A percentile compares a stretch with the other conserved stretches of the same genome.
Evolutionary conservation across 64 coral and sea anemone genomes (phyloP).

Genomic region (Porites australiensis): DNA sequence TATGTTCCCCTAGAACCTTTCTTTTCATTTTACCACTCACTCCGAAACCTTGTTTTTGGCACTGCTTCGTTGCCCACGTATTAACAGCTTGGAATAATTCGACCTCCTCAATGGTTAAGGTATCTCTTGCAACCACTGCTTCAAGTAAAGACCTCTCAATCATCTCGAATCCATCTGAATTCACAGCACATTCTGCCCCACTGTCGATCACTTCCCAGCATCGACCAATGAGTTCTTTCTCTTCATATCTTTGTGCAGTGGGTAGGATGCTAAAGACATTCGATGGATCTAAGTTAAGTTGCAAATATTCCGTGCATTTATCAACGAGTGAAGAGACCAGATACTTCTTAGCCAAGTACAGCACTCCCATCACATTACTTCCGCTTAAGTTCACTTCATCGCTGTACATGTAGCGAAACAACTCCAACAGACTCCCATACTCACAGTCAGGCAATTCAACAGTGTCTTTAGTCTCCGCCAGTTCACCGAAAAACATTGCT

Average conservation of each 20-base stretch:
- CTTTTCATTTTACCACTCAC: background rate
- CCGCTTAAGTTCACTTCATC: constrained; percentile 6
- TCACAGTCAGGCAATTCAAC: constrained; percentile 41
- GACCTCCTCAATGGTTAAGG: background rate
- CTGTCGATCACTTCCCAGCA: constrained; percentile 15
- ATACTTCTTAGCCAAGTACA: constrained; percentile 46
- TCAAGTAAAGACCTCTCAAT: constrained; percentile 25
- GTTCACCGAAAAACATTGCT: constrained; percentile 37
- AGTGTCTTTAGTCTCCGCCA: background rate
- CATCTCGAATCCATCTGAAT: constrained; percentile 13
- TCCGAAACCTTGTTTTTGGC: background rate
- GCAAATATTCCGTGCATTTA: background rate
- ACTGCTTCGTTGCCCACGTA: constrained; percentile 4
- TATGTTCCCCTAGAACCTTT: constrained; percentile 11
- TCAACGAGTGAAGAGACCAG: constrained; percentile 4
- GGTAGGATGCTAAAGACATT: background rate
- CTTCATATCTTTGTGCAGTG: background rate
- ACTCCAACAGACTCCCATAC: constrained; percentile 18
- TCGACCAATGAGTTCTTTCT: background rate
- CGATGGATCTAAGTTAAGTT: background rate
- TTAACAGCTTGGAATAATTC: background rate
- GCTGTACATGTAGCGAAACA: constrained; percentile 39
- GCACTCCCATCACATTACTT: constrained; percentile 47
- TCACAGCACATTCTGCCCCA: background rate
- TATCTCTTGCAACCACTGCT: background rate